Conservation (phyloP, 2,113 vertebrate species). For the Ia io region DNA sequence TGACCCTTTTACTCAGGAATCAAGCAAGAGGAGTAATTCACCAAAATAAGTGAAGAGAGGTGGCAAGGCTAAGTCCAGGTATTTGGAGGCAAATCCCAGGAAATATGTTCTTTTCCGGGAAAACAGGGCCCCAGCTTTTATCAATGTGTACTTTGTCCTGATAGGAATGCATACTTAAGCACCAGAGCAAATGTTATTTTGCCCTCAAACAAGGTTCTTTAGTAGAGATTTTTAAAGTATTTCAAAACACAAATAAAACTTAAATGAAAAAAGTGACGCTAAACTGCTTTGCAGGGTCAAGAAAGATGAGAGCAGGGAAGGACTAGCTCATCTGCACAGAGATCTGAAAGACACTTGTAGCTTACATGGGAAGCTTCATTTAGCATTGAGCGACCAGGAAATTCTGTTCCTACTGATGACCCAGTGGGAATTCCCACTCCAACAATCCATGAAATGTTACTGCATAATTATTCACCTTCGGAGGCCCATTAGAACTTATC, state of each 20-base stretch:
- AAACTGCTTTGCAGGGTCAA: not conserved
- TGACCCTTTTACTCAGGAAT: not conserved
- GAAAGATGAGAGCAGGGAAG: not conserved
- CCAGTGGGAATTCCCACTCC: constrained; percentile 73
- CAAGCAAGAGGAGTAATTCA: not conserved
- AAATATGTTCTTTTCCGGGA: not conserved
- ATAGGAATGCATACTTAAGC: constrained; percentile 29
- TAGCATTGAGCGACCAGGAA: constrained; percentile 23
- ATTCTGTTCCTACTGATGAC: constrained; percentile 63
- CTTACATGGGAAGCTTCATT: constrained; percentile 63
- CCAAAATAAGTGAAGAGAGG: constrained; percentile 11
- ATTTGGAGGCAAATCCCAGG: not conserved
- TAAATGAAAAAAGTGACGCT: not conserved
- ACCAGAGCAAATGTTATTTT: not conserved
- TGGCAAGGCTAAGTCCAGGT: not conserved
- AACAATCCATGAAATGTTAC: constrained; percentile 78
- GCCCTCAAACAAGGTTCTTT: constrained; percentile 5
- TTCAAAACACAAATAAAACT: constrained; percentile 27
- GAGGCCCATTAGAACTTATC: constrained; percentile 80
- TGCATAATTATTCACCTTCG: constrained; percentile 79
- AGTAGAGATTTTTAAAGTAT: not conserved
- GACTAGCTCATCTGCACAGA: not conserved
- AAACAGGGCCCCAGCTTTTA: not conserved
- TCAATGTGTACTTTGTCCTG: not conserved
- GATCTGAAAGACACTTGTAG: constrained; percentile 64